Percentiles rank a stretch among this genome's conserved stretches.
Conservation (phyloP, 2,113 vertebrate genomes). For the Apeltes quadracus region DNA sequence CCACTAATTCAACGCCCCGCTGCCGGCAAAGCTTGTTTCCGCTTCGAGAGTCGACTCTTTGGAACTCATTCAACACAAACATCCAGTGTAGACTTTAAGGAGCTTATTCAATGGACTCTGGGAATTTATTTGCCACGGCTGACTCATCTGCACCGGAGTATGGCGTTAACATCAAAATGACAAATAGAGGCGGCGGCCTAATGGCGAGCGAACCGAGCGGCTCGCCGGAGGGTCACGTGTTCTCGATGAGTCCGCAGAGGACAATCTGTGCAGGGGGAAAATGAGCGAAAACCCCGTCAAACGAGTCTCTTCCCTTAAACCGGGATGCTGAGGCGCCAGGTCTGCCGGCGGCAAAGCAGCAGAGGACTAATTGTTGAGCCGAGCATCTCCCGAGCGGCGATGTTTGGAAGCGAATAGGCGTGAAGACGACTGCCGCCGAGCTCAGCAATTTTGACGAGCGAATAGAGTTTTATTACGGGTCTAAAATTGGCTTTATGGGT, state of each 20-base stretch:
- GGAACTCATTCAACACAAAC: constrained; percentile 66
- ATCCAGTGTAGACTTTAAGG: constrained; percentile 56
- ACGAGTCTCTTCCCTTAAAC: constrained; percentile 22
- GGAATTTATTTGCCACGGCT: constrained; percentile 59
- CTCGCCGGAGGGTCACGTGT: constrained; percentile 20
- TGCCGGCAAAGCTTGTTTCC: constrained; percentile 48
- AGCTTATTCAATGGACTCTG: constrained; percentile 46
- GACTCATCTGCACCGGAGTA: constrained; percentile 57
- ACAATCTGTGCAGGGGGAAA: constrained; percentile 13
- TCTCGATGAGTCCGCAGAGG: constrained; percentile 29
- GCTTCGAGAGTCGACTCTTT: constrained; percentile 63
- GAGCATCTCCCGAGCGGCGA: constrained; percentile 35
- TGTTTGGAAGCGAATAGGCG: constrained; percentile 29
- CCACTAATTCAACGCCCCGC: constrained; percentile 58
- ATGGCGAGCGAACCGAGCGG: constrained; percentile 41
- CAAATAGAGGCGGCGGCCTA: constrained; percentile 46
- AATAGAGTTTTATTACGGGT: no score
- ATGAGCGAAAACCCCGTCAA: constrained; percentile 33
- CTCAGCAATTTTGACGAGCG: constrained; percentile 33
- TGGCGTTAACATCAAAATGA: constrained; percentile 60
- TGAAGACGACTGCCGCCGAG: constrained; percentile 10
- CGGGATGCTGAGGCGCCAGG: constrained; percentile 33
- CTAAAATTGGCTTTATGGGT: no score
- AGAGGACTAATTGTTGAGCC: constrained; percentile 39
- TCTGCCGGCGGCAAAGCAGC: constrained; percentile 34